Base-by-base conservation (phyloP, 2,113 vertebrate genomes). In the Rostratula benghalensis region DNA sequence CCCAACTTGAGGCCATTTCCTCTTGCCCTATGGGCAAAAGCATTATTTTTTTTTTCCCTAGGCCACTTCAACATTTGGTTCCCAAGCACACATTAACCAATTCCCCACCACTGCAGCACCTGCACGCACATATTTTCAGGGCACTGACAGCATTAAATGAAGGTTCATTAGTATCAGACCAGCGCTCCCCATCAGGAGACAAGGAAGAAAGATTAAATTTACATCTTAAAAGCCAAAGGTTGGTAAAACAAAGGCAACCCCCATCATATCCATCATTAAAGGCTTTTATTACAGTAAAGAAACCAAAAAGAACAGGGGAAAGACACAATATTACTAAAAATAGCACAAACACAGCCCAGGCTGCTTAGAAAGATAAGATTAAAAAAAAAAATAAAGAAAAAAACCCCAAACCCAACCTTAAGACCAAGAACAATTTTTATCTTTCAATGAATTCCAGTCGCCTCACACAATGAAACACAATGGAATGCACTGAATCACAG, bases 81-180 rank as follows among this genome's bases (percentile, higher is more conserved):
- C 41, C 57, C 64, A 54, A 54, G 20, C 20, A 11, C 41, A 53
- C 1, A 0, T 56, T 43, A 46, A 76, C 27, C 33, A 39, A 12
- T 23, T 77, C 39, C 18, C 33, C 69, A 39, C 17, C 18, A 14
- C 39, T 19, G 14, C 51, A 15, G 39, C 56, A 10, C 8, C 17
- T 54, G 5, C 31, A 25, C 22, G 22, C 0, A 0, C 10, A 0
- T 4, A 14, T 45, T 59, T 82, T 46, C n/a, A 54, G 18, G 54
- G 51, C 31, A 9, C 14, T 16, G 18, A 20, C 60, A 81, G 14
- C 1, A 2, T 10, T 35, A 31, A 81, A 51, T 2, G 1, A 6
- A 45, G 8, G 8, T 60, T 48, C 23, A 41, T 2, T 22, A 41
- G 15, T 31, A 61, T 17, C 23, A 6, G 46, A 22, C 10, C 59